Evolutionary conservation across 2,113 vertebrate genomes (phyloP).

Genomic region (Rhea americana): DNA sequence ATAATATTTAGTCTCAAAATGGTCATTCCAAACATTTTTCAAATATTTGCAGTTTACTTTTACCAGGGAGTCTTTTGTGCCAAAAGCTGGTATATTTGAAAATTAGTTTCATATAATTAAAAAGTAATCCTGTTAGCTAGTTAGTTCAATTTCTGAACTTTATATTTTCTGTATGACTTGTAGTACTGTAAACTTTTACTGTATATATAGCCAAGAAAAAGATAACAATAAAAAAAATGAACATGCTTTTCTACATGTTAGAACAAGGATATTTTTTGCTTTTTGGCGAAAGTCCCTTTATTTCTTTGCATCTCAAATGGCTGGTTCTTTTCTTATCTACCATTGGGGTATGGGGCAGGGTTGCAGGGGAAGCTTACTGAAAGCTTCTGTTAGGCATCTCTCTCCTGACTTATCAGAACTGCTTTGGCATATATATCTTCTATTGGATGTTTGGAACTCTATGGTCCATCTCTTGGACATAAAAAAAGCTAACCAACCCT

Average conservation of each 20-base stretch:
- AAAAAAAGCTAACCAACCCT: slow-evolving; percentile 3
- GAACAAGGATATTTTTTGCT: background rate
- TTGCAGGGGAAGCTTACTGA: background rate
- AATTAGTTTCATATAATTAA: background rate
- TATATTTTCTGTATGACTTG: background rate
- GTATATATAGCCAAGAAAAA: background rate
- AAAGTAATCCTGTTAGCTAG: background rate
- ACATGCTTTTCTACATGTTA: background rate
- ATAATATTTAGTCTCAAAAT: background rate
- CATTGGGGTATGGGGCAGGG: background rate
- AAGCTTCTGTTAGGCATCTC: background rate
- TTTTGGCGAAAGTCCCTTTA: background rate
- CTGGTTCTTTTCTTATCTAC: background rate
- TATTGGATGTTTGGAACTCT: background rate
- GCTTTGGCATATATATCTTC: background rate
- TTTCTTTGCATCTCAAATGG: background rate
- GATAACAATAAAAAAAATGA: background rate
- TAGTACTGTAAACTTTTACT: background rate
- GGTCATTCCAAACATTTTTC: background rate
- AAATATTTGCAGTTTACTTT: background rate
- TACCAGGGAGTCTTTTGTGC: background rate
- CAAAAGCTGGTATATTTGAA: background rate
- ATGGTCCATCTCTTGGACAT: background rate
- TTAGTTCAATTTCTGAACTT: background rate
- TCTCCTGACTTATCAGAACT: background rate